A percentile compares a stretch with the other conserved stretches of the same genome.
phyloP scores from a whole-genome alignment of 1,140 invertebrate species.

The Whitmania pigra region DNA sequence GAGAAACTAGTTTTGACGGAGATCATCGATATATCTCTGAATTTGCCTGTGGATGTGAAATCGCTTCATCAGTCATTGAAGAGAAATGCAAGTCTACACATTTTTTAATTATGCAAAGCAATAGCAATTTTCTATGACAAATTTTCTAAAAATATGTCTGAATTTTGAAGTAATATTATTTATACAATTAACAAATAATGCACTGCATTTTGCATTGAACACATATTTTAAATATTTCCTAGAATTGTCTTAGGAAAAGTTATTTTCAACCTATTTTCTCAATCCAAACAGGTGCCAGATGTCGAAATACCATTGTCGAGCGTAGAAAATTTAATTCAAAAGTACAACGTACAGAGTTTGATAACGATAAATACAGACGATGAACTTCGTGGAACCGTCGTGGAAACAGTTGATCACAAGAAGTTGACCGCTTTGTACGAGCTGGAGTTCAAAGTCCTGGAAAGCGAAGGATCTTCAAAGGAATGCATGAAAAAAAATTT shows the following conservation, averaged over 20 bases:
- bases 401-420: conserved; percentile 14
- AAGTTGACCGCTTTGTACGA: conserved; percentile 11
- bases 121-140: no score
- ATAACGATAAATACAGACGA: conserved; percentile 45
- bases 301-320: no score
- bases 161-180: no score
- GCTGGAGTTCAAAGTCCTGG: not conserved
- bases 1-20: conserved; percentile 60
- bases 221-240: no score
- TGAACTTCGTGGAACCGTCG: not conserved
- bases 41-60: conserved; percentile 61
- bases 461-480: not conserved
- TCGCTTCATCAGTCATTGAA: conserved; percentile 53
- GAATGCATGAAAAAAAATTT: conserved; percentile 16
- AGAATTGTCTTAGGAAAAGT: no score
- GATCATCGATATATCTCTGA: conserved; percentile 61
- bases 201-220: no score
- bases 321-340: conserved; percentile 65
- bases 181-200: no score
- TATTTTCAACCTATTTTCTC: no score
- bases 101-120: no score
- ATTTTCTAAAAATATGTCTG: no score
- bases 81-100: conserved; percentile 36
- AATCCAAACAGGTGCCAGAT: no score
- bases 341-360: conserved; percentile 72